phyloP scores from a whole-genome alignment of 2,797 vertebrate genomes.

The Vipera latastei region DNA sequence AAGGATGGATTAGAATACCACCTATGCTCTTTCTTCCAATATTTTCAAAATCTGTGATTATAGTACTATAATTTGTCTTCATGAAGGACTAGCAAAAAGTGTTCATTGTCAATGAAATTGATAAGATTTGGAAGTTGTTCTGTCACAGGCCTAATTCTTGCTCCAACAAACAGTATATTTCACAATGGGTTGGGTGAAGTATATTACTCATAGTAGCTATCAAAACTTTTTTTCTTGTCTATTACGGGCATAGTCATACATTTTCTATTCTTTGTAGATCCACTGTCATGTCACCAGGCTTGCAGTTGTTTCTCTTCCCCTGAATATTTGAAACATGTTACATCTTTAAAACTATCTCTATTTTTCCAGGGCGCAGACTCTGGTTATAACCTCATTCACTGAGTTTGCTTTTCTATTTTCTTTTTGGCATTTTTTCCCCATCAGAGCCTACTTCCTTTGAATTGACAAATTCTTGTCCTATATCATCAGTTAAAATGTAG shows the following conservation, averaged over 20 bases:
- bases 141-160: not conserved
- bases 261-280: not conserved
- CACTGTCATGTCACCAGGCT: not conserved
- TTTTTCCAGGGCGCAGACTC: not conserved
- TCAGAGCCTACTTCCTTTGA: not conserved
- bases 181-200: not conserved
- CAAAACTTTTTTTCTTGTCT: not conserved
- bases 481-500: not conserved
- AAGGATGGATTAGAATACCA: not conserved
- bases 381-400: not conserved
- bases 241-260: not conserved
- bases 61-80: not conserved
- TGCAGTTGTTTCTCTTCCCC: not conserved
- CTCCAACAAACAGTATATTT: not conserved
- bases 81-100: not conserved
- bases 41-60: not conserved
- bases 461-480: not conserved
- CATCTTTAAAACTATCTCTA: not conserved
- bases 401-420: not conserved
- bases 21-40: not conserved
- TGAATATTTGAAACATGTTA: not conserved
- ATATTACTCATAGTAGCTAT: not conserved
- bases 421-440: not conserved
- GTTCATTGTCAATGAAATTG: not conserved
- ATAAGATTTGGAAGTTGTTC: not conserved